Evolutionary conservation across 2,888 invertebrate genomes (phyloP), one percentile per base, ranked within the genome.

Genomic region (Myathropa florea): DNA sequence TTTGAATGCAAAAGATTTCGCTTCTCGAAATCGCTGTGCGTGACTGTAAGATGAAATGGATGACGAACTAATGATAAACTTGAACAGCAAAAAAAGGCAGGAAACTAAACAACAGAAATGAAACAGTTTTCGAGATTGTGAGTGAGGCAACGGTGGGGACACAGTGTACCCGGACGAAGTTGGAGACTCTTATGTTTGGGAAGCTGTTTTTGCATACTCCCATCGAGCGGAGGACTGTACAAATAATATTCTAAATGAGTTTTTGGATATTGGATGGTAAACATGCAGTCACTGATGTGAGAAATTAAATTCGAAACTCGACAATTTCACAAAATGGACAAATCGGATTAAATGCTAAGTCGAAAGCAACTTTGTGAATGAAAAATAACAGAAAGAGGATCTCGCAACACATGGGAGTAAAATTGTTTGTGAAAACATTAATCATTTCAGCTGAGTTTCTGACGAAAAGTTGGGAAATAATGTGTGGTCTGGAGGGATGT

Each of bases 41-140:
- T 60, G 60, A 28, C 60, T 60, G 26, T 60, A 28, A 60, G 60
- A 60, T 60, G 60, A 28, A 24, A 60, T 28, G 60, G 60, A 60
- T 60, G 60, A 28, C 28, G 60, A 60, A 28, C 60, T 28, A 60
- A 60, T 60, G 60, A 60, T 60, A 60, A 60, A 60, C 60, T 60
- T 23, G 4, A 60, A 12, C 46, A 7, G 2, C 18, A n/a, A 46
- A n/a, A 46, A n/a, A 46, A n/a, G n/a, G n/a, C n/a, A n/a, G n/a
- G n/a, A n/a, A 46, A 4, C 2, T 39, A 4, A n/a, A 46, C 39
- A 46, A n/a, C 39, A 46, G 18, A 18, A 4, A 46, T 46, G 46
- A 46, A 46, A 46, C 46, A 46, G 18, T 46, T 46, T 46, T n/a
- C 46, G 18, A 46, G 46, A 46, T n/a, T 46, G 18, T 46, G 46